Base-by-base conservation (phyloP, 2,113 vertebrate species). In the Empidonax alnorum region DNA sequence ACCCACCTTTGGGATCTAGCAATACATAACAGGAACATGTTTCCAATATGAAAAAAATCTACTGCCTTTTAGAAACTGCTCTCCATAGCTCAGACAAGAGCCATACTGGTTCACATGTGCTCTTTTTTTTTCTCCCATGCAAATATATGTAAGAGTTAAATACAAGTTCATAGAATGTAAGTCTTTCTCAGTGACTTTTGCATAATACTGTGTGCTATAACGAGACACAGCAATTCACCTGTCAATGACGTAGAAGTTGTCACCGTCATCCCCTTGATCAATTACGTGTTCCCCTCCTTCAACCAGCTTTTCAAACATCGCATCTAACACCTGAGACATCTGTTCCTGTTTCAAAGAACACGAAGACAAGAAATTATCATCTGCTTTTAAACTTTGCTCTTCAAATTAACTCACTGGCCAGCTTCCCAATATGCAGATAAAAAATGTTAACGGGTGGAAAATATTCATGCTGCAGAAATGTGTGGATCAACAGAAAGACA, bases 241-340 rank as follows among this genome's bases (percentile, higher is more conserved):
- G 86, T 99, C 99, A 78, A 99, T 99, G 69, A 99, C 99, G 33
- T 99, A 99, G 95, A 99, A 99, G 98, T 99, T 99, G 98, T 99
- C 99, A 19, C 99, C 99, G 58, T 99, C 99, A 85, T 99, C 99
- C 46, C 99, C 99, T 98, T 99, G 99, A 96, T 99, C 99, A 75
- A 99, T 99, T 85, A 99, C 98, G 80, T 99, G 99, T 85, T 99
- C 99, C 18, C 98, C 99, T 93, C 98, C 98, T 94, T 98, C 98
- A 96, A 99, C 98, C 89, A 98, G 95, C 97, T 99, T 99, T 98
- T 99, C 99, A 98, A 99, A 99, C 98, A 99, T 99, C 25, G 99
- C 99, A 95, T 99, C 99, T 97, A 99, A 97, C 82, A 99, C 99
- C 97, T 99, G 99, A 95, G 99, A 99, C 97, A 99, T 99, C 98